phyloP scores from a whole-genome alignment of 2,888 invertebrate genomes.

The Drosophila demipolita region DNA sequence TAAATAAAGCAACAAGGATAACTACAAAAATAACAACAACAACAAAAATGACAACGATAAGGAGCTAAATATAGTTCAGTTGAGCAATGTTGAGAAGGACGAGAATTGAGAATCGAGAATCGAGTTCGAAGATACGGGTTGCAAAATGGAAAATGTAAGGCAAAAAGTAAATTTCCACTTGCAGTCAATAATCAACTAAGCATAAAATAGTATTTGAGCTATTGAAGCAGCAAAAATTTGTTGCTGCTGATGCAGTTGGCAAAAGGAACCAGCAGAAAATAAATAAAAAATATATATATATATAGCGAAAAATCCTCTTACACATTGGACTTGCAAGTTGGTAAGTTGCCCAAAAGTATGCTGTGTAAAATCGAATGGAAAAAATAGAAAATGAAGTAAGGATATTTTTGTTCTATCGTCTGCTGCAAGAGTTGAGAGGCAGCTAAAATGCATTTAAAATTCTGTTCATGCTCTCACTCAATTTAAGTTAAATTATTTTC shows the following conservation, averaged over 20 bases:
- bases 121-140: conserved; percentile 12
- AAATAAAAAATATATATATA: neutral
- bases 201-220: conserved; percentile 79
- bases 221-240: conserved; percentile 77
- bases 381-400: conserved; percentile 25
- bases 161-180: conserved; percentile 68
- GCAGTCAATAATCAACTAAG: conserved; percentile 80
- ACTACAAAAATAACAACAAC: conserved; percentile 19
- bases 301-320: conserved; percentile 62
- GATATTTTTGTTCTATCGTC: conserved; percentile 16
- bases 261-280: conserved; percentile 22
- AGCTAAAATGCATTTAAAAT: conserved; percentile 64
- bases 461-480: conserved; percentile 76
- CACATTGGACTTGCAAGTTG: conserved; percentile 51
- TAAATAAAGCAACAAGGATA: conserved; percentile 38
- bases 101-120: conserved; percentile 27
- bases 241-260: conserved; percentile 39
- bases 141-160: conserved; percentile 33
- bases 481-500: conserved; percentile 76
- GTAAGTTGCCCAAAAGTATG: conserved; percentile 48
- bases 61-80: conserved; percentile 40
- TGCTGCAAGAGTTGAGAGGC: conserved; percentile 12
- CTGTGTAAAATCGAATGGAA: conserved; percentile 9
- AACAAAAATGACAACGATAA: conserved; percentile 22
- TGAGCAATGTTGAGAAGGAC: conserved; percentile 27